Base-by-base conservation (phyloP, 2,888 invertebrate species). In the Electrophaes corylata region DNA sequence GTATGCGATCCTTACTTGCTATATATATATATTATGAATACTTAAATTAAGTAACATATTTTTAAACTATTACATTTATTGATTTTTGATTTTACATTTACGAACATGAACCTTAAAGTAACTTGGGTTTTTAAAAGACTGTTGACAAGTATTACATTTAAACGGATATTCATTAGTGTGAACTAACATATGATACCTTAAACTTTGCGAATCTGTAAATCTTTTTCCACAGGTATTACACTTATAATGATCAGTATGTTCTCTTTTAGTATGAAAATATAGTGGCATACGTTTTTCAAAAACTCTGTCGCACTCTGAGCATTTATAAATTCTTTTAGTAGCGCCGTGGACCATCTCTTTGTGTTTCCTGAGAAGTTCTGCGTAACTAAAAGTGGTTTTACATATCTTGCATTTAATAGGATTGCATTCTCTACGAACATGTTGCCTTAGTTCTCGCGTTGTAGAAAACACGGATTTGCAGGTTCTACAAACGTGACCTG, bases 181-280 rank as follows among this genome's bases (percentile, higher is more conserved):
- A 12, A 49, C 49, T 16, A 45, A 31, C 44, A 23, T 14, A 26
- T 56, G 56, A 1, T 0, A 6, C n/a, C 10, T 49, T 4, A 56
- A 45, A 14, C 29, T 16, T 1, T 18, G 1, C 2, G 49, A 37
- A 10, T 14, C 11, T 3, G 29, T 3, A 31, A 49, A 56, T 1
- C 0, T 39, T n/a, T 44, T 49, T 14, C 39, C 20, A 35, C 56
- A 56, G 4, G 8, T 4, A 1, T 2, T 0, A 53, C 58, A 58
- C 26, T 49, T 58, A 35, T 53, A 48, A 26, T 40, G 20, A 16
- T 55, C 50, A 1, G 53, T 54, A 29, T 47, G 39, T 3, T 62
- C 45, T 12, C 35, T 53, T 33, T 58, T 58, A n/a, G 31, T 40
- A 40, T 58, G 58, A 3, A 47, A 48, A 16, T 60, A 60, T 20